Conservation (phyloP, 2,797 vertebrate species). For the Kryptolebias ocellatus region DNA sequence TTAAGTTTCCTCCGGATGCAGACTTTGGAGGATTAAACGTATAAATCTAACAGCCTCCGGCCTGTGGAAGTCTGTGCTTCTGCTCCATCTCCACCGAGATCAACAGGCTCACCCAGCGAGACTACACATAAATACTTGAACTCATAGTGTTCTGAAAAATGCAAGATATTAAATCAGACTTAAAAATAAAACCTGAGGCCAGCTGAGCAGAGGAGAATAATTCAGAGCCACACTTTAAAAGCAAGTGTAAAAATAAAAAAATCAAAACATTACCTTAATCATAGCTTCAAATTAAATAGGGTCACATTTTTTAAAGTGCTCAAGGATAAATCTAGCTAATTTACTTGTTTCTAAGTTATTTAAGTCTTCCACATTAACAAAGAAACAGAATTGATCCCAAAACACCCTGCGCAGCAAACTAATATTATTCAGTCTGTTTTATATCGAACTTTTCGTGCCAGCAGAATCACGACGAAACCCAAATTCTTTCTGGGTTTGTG, state of each 20-base stretch:
- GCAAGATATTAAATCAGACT: slow-evolving; percentile 12
- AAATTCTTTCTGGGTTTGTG: too few relatives aligned
- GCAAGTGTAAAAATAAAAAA: not conserved
- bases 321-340: too few relatives aligned
- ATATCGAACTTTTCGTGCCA: too few relatives aligned
- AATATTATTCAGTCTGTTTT: too few relatives aligned
- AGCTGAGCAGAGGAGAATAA: slow-evolving; percentile 1
- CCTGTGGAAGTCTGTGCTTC: slow-evolving; percentile 23
- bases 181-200: slow-evolving; percentile 24
- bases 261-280: too few relatives aligned
- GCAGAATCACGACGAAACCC: too few relatives aligned
- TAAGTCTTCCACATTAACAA: too few relatives aligned
- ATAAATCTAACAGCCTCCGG: slow-evolving; percentile 39
- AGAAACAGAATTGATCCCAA: too few relatives aligned
- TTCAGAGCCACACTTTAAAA: not conserved
- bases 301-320: not conserved
- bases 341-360: too few relatives aligned
- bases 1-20: slow-evolving; percentile 21
- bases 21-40: slow-evolving; percentile 47
- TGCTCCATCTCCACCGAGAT: slow-evolving; percentile 24
- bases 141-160: slow-evolving; percentile 9
- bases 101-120: slow-evolving; percentile 4
- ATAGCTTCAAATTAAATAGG: not conserved
- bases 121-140: slow-evolving; percentile 11
- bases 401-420: too few relatives aligned